phyloP scores from a whole-genome alignment of 2,888 invertebrate species.

The Pyrocoelia pectoralis region DNA sequence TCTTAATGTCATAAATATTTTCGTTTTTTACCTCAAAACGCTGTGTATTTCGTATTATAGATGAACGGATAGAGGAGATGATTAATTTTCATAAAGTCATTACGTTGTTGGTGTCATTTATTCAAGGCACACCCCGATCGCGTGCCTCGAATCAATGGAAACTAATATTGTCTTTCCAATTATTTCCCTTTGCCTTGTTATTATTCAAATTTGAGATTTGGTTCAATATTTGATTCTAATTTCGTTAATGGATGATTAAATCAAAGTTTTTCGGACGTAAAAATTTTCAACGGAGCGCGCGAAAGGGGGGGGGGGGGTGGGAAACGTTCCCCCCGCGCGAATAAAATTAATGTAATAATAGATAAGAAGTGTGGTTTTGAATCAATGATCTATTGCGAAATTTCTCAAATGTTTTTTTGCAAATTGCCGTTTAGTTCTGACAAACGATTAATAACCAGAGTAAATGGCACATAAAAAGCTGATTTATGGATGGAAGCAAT shows the following conservation, averaged over 20 bases:
- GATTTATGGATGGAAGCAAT: constrained; percentile 56
- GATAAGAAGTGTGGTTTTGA: constrained; percentile 43
- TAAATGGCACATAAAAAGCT: constrained; percentile 60
- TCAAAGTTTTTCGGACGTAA: background rate
- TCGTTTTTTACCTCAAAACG: too few species aligned
- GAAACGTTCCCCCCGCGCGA: constrained; percentile 16
- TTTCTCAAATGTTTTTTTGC: constrained; percentile 47
- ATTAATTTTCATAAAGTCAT: constrained; percentile 54
- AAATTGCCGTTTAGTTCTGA: constrained; percentile 54
- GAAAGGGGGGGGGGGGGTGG: constrained; percentile 22
- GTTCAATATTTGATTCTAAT: constrained; percentile 53
- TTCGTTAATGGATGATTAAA: constrained; percentile 46
- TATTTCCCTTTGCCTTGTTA: constrained; percentile 37
- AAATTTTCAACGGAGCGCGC: background rate
- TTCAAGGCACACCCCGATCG: constrained; percentile 50
- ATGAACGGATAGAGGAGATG: constrained; percentile 46
- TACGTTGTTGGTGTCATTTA: constrained; percentile 50
- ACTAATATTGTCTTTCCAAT: constrained; percentile 48
- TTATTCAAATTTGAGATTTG: constrained; percentile 54
- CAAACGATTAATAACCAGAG: constrained; percentile 59
- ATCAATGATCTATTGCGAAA: constrained; percentile 50
- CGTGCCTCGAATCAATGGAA: constrained; percentile 53
- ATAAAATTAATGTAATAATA: constrained; percentile 39
- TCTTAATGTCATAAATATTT: background rate
- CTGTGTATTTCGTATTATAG: constrained; percentile 42